Evolutionary conservation across 2,797 vertebrate species (phyloP), one percentile per base, ranked within the genome.

Genomic region (Catostomus latipinnis): DNA sequence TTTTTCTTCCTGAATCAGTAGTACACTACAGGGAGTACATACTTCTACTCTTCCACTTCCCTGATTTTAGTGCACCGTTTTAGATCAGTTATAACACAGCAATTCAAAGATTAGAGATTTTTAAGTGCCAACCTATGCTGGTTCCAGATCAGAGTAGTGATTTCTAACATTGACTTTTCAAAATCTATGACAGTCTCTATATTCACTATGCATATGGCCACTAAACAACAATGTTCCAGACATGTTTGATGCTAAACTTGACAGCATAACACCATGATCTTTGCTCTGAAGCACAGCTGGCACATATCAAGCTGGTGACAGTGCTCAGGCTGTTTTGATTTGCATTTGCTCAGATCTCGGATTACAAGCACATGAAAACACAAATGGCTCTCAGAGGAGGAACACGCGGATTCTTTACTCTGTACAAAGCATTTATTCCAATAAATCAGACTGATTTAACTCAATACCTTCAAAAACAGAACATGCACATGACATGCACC

Each of bases 341-440:
- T 77, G 46, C 75, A 52, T 61, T n/a, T 67, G 52, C 63, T 76
- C 53, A 49, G 63, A 45, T 22, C 76, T 78, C 57, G 48, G 1
- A 48, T 78, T 71, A 70, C 76, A 45, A n/a, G 22, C 11, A 46
- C 2, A 62, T 6, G 8, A 69, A 14, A 74, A 58, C 48, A 45
- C 43, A 67, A 74, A 74, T 8, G 9, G 10, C 61, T 48, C 9
- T 8, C 50, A 56, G 3, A 54, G 6, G 14, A 48, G 10, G 62
- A 66, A 67, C 66, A 76, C 49, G 46, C 34, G 9, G 34, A 18
- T 9, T 46, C 11, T 34, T 34, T 4, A 34, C 34, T 34, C 34
- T 34, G 34, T 34, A 52, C 4, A 52, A 62, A 43, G 71, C 58
- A 45, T 63, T 62, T 4, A 3, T 22, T 16, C 22, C 1, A 54